These are phyloP conservation scores for Oryzias sinensis DNA, from an alignment of 2,797 vertebrate species.

Conservation along the genomic window DNA sequence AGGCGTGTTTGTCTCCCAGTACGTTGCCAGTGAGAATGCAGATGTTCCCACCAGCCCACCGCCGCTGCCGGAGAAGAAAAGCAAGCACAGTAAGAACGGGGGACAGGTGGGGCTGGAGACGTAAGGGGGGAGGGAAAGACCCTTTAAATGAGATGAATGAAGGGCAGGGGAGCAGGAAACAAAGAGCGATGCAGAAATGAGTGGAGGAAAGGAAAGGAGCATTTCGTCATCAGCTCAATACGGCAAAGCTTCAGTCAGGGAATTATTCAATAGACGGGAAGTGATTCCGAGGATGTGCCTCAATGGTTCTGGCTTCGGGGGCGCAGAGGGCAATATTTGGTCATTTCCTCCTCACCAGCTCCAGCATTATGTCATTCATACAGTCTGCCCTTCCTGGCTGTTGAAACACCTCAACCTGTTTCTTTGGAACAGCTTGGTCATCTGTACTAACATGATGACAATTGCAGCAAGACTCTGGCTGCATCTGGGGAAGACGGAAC, in stretches of 20 bases:
- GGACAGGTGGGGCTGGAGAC: not conserved
- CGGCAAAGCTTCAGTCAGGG: conserved; percentile 48
- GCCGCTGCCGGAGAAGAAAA: conserved; percentile 95
- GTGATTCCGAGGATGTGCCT: conserved; percentile 69
- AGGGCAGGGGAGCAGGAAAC: conserved; percentile 14
- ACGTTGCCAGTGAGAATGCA: conserved; percentile 72
- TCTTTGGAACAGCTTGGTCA: not conserved
- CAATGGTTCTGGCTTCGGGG: conserved; percentile 56
- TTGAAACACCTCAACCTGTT: conserved; percentile 2
- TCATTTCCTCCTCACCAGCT: conserved; percentile 67
- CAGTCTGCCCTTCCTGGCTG: conserved; percentile 31
- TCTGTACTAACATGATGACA: conserved; percentile 3
- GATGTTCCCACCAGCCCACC: conserved; percentile 87
- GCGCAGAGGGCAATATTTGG: conserved; percentile 62
- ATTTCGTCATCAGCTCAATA: conserved; percentile 35
- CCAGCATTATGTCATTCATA: conserved; percentile 62
- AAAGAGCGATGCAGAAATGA: conserved; percentile 20
- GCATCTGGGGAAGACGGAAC: too few species aligned
- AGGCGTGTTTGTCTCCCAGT: conserved; percentile 75
- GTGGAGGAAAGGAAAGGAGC: conserved; percentile 20
- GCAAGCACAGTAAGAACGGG: conserved; percentile 89
- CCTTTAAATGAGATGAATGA: conserved; percentile 25
- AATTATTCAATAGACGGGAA: conserved; percentile 69
- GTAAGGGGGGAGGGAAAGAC: not conserved
- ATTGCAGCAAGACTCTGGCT: not conserved